A percentile compares a stretch with the other conserved stretches of the same genome.
phyloP scores from a whole-genome alignment of 2,797 vertebrate genomes.

The Sternotherus odoratus region DNA sequence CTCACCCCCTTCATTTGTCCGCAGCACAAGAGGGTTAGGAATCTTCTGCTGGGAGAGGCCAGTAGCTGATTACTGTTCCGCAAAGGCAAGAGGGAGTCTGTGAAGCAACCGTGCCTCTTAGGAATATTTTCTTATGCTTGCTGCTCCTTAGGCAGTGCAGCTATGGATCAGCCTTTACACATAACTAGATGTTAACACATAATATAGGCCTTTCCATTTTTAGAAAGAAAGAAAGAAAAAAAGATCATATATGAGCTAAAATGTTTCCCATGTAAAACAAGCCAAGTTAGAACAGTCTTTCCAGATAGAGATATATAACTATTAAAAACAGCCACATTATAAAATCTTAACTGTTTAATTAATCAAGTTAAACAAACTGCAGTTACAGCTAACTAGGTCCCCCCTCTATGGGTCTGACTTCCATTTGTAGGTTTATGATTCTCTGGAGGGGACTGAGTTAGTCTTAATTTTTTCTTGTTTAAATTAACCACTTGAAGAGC shows the following conservation, averaged over 20 bases:
- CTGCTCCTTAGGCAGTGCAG: neutral
- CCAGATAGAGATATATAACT: slow-evolving; percentile 29
- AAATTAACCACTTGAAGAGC: neutral
- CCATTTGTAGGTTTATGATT: neutral
- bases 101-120: rapidly evolving
- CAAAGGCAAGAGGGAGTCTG: neutral
- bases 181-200: neutral
- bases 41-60: neutral
- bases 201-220: neutral
- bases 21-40: neutral
- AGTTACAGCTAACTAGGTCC: neutral
- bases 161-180: neutral
- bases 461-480: neutral
- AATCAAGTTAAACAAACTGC: slow-evolving; percentile 32
- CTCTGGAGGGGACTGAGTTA: neutral
- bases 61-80: neutral
- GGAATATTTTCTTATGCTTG: neutral
- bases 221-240: neutral
- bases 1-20: neutral
- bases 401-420: neutral
- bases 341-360: slow-evolving; percentile 37
- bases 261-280: neutral
- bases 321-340: neutral
- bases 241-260: neutral
- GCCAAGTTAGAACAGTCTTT: neutral